These are phyloP conservation scores for Chaetura pelagica DNA, from an alignment of 2,113 vertebrate genomes.

Conservation along the genomic window DNA sequence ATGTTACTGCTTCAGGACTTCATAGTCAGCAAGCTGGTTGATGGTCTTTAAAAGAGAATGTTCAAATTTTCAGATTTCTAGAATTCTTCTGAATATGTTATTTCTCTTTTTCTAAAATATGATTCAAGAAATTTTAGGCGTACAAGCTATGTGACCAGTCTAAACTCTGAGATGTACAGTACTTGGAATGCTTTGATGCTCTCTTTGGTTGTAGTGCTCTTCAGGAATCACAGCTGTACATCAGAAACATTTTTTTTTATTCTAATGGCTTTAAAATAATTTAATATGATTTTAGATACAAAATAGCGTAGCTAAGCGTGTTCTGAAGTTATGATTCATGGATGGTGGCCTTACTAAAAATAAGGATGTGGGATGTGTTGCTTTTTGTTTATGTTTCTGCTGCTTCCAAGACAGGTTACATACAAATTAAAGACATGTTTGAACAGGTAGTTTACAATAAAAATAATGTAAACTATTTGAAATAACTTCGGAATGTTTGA, in stretches of 20 bases:
- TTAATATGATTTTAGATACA: neutral
- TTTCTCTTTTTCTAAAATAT: neutral
- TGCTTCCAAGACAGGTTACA: neutral
- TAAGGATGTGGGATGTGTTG: neutral
- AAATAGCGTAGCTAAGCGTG: neutral
- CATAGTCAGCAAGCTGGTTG: neutral
- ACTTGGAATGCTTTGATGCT: neutral
- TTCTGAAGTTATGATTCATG: neutral
- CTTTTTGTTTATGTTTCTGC: neutral
- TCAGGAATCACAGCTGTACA: neutral
- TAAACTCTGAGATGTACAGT: neutral
- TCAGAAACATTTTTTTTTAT: neutral
- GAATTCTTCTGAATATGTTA: neutral
- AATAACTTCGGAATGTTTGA: neutral
- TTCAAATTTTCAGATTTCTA: neutral
- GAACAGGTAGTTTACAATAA: neutral
- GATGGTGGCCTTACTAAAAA: neutral
- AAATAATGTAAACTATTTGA: neutral
- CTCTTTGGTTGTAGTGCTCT: neutral
- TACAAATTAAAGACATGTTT: neutral
- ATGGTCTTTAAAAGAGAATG: neutral
- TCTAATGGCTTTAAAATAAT: neutral
- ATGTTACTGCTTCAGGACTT: neutral
- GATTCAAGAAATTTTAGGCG: neutral
- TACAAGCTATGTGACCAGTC: fast-evolving